phyloP scores from a whole-genome alignment of 2,113 vertebrate species.

The Aramus guarauna region DNA sequence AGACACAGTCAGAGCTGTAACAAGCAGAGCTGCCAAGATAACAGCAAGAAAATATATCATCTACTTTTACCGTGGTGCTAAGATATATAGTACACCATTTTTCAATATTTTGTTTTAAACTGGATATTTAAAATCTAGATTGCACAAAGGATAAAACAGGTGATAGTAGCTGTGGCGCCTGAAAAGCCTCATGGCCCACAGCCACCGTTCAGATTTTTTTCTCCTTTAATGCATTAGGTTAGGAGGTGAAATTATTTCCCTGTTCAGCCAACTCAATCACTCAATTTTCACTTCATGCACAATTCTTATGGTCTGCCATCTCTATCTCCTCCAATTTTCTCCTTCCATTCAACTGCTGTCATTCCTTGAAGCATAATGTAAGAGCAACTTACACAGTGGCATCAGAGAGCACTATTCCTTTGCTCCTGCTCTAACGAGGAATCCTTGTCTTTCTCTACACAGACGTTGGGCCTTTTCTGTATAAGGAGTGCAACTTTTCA shows the following conservation, averaged over 20 bases:
- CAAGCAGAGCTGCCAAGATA: slow-evolving; percentile 34
- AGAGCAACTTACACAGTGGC: background rate
- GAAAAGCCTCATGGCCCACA: background rate
- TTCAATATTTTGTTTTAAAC: background rate
- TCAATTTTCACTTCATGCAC: background rate
- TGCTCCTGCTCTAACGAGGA: background rate
- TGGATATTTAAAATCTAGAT: background rate
- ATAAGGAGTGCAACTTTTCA: background rate
- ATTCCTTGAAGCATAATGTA: background rate
- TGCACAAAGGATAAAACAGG: background rate
- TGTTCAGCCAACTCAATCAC: background rate
- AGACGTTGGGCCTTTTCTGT: background rate
- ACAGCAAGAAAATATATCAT: slow-evolving; percentile 9
- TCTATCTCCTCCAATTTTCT: background rate
- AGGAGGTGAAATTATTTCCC: background rate
- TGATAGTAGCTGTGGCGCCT: background rate
- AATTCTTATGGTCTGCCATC: background rate
- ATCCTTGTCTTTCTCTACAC: background rate
- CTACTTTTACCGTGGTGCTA: background rate
- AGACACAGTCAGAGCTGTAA: slow-evolving; percentile 10
- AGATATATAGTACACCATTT: background rate
- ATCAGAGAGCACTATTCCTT: background rate
- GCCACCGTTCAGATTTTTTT: background rate
- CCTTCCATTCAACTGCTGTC: background rate
- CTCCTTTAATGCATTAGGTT: background rate